These are phyloP conservation scores for Asarcornis scutulata DNA, from an alignment of 2,113 vertebrate species.

Conservation along the genomic window DNA sequence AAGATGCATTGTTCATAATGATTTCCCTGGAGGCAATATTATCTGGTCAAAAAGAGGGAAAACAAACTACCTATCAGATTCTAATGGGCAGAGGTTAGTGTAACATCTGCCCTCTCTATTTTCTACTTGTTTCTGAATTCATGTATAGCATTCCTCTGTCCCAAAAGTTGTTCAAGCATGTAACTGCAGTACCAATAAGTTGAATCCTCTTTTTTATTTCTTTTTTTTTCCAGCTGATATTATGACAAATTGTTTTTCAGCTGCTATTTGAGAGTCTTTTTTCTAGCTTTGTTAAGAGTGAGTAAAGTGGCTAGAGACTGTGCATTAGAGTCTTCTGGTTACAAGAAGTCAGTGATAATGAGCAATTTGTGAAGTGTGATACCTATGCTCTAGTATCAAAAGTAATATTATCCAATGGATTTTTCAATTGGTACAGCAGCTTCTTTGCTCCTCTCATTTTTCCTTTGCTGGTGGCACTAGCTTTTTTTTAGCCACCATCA, in stretches of 20 bases:
- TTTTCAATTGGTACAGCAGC: constrained; percentile 17
- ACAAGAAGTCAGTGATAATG: constrained; percentile 12
- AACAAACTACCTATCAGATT: not conserved
- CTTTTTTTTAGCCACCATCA: constrained; percentile 35
- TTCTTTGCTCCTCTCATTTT: constrained; percentile 18
- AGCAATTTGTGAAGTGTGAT: constrained; percentile 38
- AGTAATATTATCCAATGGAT: constrained; percentile 11
- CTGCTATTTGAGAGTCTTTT: not conserved
- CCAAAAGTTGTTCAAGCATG: not conserved
- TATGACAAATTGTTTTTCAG: constrained; percentile 6
- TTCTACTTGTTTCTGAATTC: constrained; percentile 26
- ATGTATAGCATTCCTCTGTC: not conserved
- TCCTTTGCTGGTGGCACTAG: not conserved
- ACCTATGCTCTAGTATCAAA: not conserved
- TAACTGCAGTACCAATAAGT: not conserved
- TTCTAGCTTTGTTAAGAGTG: not conserved
- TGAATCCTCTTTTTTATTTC: not conserved
- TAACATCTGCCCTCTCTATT: not conserved
- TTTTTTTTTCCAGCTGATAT: not conserved
- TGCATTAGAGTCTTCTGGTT: not conserved
- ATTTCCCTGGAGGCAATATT: not conserved
- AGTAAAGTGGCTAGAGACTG: not conserved
- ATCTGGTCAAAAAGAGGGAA: not conserved
- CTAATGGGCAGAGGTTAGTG: not conserved
- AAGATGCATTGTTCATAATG: not conserved